Evolutionary conservation across 2,797 vertebrate species (phyloP).

Genomic region (Brachyalestes nurse): DNA sequence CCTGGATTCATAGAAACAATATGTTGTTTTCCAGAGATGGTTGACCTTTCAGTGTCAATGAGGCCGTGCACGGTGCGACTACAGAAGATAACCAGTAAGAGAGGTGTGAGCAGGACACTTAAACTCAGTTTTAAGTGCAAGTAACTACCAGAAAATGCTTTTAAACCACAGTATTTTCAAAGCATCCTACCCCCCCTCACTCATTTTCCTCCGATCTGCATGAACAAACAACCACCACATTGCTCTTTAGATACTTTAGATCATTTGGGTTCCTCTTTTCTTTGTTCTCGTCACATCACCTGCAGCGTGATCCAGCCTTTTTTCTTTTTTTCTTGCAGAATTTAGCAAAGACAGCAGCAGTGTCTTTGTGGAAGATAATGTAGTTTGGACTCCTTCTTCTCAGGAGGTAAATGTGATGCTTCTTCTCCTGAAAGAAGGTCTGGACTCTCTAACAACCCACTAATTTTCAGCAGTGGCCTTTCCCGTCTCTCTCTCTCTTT

Average conservation of each 20-base stretch:
- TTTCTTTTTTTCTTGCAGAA: slow-evolving; percentile 36
- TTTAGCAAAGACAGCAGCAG: slow-evolving; percentile 8
- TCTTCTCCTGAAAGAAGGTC: background rate
- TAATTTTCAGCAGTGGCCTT: background rate
- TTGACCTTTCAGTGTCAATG: slow-evolving; percentile 58
- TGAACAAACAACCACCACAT: background rate
- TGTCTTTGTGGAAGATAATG: slow-evolving; percentile 51
- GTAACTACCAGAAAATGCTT: slow-evolving; percentile 47
- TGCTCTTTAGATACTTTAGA: slow-evolving; percentile 8
- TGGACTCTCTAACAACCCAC: background rate
- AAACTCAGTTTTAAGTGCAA: slow-evolving; percentile 47
- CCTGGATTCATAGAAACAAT: slow-evolving; percentile 53
- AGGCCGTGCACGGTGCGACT: slow-evolving; percentile 78
- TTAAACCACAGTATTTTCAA: slow-evolving; percentile 20
- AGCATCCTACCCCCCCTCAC: slow-evolving; percentile 21
- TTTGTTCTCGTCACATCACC: background rate
- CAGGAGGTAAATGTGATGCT: slow-evolving; percentile 66
- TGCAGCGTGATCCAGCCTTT: background rate
- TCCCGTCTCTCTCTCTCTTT: slow-evolving; percentile 11
- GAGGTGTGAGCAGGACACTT: slow-evolving; percentile 54
- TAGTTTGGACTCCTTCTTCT: slow-evolving; percentile 27
- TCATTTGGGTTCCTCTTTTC: background rate
- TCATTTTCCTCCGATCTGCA: background rate
- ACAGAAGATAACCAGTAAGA: slow-evolving; percentile 73
- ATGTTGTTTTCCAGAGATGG: slow-evolving; percentile 65